Percentiles rank a stretch among this genome's conserved stretches.
Evolutionary conservation across 2,797 vertebrate genomes (phyloP).

Genomic region (Melanotaenia parkinsoni): DNA sequence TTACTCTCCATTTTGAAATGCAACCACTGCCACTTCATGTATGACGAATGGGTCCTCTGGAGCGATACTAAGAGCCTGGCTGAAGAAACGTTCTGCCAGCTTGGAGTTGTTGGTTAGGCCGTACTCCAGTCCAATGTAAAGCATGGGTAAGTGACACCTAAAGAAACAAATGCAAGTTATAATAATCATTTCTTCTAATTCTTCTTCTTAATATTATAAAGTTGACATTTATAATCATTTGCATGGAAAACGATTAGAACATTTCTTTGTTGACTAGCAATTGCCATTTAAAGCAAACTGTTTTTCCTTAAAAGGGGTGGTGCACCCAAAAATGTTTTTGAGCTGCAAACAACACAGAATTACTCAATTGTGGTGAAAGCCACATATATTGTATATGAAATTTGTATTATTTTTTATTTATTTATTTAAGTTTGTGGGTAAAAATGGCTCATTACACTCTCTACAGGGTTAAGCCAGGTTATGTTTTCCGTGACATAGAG

Average conservation of each 20-base stretch:
- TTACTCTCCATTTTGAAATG: conserved; percentile 99
- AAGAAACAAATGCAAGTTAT: conserved; percentile 20
- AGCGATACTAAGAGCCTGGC: conserved; percentile 96
- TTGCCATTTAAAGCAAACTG: background rate
- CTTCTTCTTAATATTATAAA: too few relatives aligned
- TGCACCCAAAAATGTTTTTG: too few relatives aligned
- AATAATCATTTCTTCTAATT: background rate
- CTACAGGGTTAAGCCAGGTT: too few relatives aligned
- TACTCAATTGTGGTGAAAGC: too few relatives aligned
- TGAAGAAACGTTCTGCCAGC: conserved; percentile 97
- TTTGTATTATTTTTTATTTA: too few relatives aligned
- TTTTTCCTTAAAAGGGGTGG: too few relatives aligned
- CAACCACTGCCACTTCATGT: conserved; percentile 97
- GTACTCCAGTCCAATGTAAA: conserved; percentile 98
- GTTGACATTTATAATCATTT: too few relatives aligned
- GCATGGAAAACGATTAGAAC: background rate
- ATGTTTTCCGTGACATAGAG: too few relatives aligned
- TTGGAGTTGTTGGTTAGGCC: conserved; percentile 99
- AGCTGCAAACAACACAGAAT: too few relatives aligned
- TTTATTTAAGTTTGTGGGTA: too few relatives aligned
- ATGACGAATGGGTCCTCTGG: conserved; percentile 99
- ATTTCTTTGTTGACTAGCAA: background rate
- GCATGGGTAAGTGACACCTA: conserved; percentile 98
- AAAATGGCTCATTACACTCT: too few relatives aligned
- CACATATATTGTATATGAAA: too few relatives aligned